Evolutionary conservation across 2,113 vertebrate species (phyloP), one percentile per base, ranked within the genome.

Genomic region (Paratilapia polleni): DNA sequence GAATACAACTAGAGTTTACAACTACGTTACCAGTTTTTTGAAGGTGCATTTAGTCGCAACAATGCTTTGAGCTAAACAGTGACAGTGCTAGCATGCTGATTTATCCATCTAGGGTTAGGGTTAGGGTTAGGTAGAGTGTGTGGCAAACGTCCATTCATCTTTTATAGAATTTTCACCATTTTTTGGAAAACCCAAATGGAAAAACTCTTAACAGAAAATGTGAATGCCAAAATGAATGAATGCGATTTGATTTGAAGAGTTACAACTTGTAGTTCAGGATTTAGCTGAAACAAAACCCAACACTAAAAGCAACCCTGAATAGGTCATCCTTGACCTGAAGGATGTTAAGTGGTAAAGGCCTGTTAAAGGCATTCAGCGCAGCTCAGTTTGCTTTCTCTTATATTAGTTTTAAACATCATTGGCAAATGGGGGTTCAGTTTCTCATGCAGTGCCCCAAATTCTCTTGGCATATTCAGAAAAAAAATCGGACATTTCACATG

Each of bases 31-130:
- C 5, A 13, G 43, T 47, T 47, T 47, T 47, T 47, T 47, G 13
- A 47, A 47, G 14, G 14, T 2, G 43, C 5, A 14, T 5, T 15
- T 14, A 47, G 43, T 14, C 43, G 15, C 14, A 6, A 15, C 5
- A 14, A 13, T 47, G 43, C 43, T 54, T n/a, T 54, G 52, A n/a
- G 52, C 8, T 54, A n/a, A 54, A 10, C 52, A 54, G 8, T 54
- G 52, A 54, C 52, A 54, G 20, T n/a, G 20, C 43, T 15, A 13
- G 43, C 43, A 47, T 14, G 13, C 52, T 9, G 43, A 13, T 47
- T 47, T 0, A 49, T 26, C 47, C 43, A 52, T 31, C 0, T 31
- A 47, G 43, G 24, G 10, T 73, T 31, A 47, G 43, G 24, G 10
- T 73, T 52, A 52, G 66, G 17, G 10, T 52, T 73, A 54, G 0